Conservation (phyloP, 2,888 invertebrate genomes). For the Plusia festucae region DNA sequence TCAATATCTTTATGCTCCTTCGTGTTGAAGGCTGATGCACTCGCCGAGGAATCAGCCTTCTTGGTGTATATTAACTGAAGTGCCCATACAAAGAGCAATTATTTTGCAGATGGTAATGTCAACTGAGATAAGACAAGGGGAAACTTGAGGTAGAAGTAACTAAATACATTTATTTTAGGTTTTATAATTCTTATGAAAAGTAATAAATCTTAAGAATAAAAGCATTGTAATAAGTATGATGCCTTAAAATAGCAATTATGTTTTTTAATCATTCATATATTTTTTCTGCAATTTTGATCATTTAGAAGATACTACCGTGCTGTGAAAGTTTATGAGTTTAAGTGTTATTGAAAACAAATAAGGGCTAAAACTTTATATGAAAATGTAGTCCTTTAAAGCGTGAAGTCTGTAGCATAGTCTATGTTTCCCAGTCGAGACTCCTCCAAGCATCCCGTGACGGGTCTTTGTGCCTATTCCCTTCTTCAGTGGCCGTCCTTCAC, state of each 20-base stretch:
- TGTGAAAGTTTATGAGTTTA: too few relatives aligned
- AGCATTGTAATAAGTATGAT: too few relatives aligned
- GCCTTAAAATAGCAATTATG: too few relatives aligned
- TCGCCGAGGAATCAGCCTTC: constrained; percentile 76
- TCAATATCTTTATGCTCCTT: constrained; percentile 86
- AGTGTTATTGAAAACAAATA: too few relatives aligned
- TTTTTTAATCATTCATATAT: too few relatives aligned
- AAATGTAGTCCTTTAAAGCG: background rate
- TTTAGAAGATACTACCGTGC: too few relatives aligned
- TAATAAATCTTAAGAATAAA: too few relatives aligned
- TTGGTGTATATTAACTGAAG: constrained; percentile 69
- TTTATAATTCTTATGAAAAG: too few relatives aligned
- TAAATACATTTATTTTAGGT: too few relatives aligned
- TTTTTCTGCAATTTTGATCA: too few relatives aligned
- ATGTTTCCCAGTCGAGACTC: constrained; percentile 64
- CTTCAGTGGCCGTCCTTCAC: constrained; percentile 63
- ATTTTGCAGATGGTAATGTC: constrained; percentile 30
- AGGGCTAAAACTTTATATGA: background rate
- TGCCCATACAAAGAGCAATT: constrained; percentile 54
- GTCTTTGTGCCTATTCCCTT: constrained; percentile 77
- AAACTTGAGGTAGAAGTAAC: background rate
- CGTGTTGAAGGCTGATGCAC: constrained; percentile 83
- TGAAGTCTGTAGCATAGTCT: constrained; percentile 46
- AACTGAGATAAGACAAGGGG: constrained; percentile 9
- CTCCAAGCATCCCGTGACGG: constrained; percentile 68